Conservation (phyloP, 2,888 invertebrate species). For the Dendrolimus houi region DNA sequence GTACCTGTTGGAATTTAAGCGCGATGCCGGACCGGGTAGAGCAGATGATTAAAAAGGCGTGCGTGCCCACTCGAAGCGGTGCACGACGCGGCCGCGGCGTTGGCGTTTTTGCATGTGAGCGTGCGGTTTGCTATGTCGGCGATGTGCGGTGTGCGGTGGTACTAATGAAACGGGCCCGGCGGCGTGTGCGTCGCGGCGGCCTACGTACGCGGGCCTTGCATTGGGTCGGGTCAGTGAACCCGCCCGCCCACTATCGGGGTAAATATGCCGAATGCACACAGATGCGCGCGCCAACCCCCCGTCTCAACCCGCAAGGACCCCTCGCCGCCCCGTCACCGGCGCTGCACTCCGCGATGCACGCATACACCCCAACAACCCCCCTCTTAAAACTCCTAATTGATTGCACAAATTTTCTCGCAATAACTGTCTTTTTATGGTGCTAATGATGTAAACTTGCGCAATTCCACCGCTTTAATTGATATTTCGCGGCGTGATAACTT, state of each 20-base stretch:
- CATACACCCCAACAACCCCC: slow-evolving; percentile 50
- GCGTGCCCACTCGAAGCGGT: slow-evolving; percentile 62
- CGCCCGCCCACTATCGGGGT: slow-evolving; percentile 73
- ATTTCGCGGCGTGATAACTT: slow-evolving; percentile 45
- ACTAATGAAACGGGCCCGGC: slow-evolving; percentile 58
- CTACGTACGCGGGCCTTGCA: slow-evolving; percentile 71
- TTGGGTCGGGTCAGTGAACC: slow-evolving; percentile 73
- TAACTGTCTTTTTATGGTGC: slow-evolving; percentile 75
- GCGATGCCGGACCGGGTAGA: slow-evolving; percentile 16
- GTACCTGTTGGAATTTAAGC: slow-evolving; percentile 18
- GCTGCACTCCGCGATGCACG: slow-evolving; percentile 40
- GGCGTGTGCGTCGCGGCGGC: slow-evolving; percentile 59
- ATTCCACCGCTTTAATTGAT: slow-evolving; percentile 64
- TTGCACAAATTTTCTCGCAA: slow-evolving; percentile 75
- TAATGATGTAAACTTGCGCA: slow-evolving; percentile 72
- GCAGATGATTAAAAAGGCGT: slow-evolving; percentile 49
- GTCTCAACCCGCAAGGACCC: slow-evolving; percentile 42
- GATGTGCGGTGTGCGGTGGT: slow-evolving; percentile 47
- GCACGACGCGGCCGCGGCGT: slow-evolving; percentile 29
- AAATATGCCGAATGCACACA: slow-evolving; percentile 77
- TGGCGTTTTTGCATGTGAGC: slow-evolving; percentile 55
- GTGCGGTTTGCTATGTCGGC: slow-evolving; percentile 3
- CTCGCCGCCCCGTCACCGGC: slow-evolving; percentile 53
- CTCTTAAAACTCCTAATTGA: slow-evolving; percentile 75
- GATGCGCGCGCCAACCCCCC: slow-evolving; percentile 67